phyloP scores from a whole-genome alignment of 2,888 invertebrate species.

The Silvanus unidentatus region DNA sequence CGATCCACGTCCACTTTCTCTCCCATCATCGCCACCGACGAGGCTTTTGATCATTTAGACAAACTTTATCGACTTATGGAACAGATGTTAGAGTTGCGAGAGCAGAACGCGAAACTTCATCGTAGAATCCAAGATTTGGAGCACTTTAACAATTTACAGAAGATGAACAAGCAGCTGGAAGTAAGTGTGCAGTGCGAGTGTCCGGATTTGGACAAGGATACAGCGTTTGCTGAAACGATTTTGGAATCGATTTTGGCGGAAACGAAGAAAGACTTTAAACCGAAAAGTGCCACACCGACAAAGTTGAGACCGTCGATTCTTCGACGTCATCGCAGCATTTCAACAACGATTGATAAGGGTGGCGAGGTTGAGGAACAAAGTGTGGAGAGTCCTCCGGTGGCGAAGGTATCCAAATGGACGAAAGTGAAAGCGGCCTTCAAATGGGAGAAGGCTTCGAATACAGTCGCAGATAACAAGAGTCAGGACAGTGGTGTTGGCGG shows the following conservation, averaged over 20 bases:
- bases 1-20: slow-evolving; percentile 53
- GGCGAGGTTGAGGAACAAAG: slow-evolving; percentile 10
- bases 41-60: slow-evolving; percentile 73
- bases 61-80: slow-evolving; percentile 72
- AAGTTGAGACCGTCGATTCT: slow-evolving; percentile 48
- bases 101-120: slow-evolving; percentile 65
- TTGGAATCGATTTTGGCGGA: slow-evolving; percentile 58
- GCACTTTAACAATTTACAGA: slow-evolving; percentile 60
- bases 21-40: slow-evolving; percentile 55
- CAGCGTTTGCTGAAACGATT: slow-evolving; percentile 56
- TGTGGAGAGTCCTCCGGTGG: slow-evolving; percentile 31
- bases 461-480: slow-evolving; percentile 42
- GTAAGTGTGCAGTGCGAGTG: slow-evolving; percentile 45
- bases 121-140: slow-evolving; percentile 67
- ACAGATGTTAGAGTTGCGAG: slow-evolving; percentile 64
- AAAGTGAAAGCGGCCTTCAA: slow-evolving; percentile 84
- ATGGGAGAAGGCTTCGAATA: slow-evolving; percentile 66
- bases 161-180: slow-evolving; percentile 52
- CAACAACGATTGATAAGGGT: slow-evolving; percentile 48
- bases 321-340: slow-evolving; percentile 55
- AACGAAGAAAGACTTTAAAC: slow-evolving; percentile 34
- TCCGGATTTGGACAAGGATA: slow-evolving; percentile 57
- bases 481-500: slow-evolving; percentile 46
- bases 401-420: slow-evolving; percentile 80
- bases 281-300: slow-evolving; percentile 38